Evolutionary conservation across 2,113 vertebrate genomes (phyloP).

Genomic region (Rhinolophus ferrumequinum): DNA sequence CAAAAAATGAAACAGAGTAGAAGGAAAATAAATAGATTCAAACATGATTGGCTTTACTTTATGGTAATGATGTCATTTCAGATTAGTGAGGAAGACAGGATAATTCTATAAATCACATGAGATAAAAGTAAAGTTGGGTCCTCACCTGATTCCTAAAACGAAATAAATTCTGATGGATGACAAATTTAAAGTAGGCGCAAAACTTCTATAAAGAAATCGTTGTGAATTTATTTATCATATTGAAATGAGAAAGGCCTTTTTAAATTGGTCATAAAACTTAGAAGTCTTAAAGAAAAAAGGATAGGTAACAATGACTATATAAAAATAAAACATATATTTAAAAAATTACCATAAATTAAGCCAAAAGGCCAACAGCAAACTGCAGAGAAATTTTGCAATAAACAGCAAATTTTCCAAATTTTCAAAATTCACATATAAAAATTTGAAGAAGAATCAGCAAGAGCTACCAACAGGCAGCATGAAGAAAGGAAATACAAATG

Average conservation of each 20-base stretch:
- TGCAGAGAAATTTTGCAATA: not conserved
- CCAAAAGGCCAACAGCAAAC: not conserved
- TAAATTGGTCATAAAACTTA: not conserved
- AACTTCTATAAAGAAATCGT: not conserved
- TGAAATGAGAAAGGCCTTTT: not conserved
- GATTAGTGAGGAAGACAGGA: not conserved
- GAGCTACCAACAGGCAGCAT: not conserved
- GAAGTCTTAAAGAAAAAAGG: not conserved
- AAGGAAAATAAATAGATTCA: not conserved
- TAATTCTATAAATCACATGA: constrained; percentile 12
- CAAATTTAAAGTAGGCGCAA: constrained; percentile 11
- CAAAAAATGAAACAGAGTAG: not conserved
- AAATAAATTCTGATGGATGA: not conserved
- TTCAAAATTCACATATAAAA: not conserved
- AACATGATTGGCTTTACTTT: not conserved
- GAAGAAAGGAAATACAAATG: not conserved
- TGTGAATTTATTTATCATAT: not conserved
- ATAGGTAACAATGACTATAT: not conserved
- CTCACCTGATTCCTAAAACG: not conserved
- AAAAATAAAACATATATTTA: not conserved
- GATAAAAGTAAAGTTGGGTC: not conserved
- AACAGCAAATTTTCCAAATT: not conserved
- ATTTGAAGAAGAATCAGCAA: not conserved
- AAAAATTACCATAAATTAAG: not conserved
- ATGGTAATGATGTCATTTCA: not conserved